These are phyloP conservation scores for Junonia oenone DNA, from an alignment of 2,888 invertebrate genomes.

Conservation along the genomic window DNA sequence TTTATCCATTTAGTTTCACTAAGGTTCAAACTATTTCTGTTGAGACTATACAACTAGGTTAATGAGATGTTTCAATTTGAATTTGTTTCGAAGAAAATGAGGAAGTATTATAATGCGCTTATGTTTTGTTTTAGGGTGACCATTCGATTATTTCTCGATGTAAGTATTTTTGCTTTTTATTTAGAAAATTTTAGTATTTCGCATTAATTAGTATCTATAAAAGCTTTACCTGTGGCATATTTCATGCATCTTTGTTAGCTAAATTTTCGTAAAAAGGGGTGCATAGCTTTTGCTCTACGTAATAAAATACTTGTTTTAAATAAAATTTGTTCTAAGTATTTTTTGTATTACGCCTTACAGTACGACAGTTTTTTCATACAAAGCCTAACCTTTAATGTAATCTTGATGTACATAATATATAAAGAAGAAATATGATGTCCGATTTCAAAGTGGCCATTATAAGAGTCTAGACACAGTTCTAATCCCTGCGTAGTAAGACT, in stretches of 20 bases:
- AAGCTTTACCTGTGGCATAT: too few species aligned
- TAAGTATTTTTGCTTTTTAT: too few species aligned
- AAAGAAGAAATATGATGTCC: neutral
- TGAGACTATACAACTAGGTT: slow-evolving; percentile 15
- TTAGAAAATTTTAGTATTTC: too few species aligned
- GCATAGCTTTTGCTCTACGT: too few species aligned
- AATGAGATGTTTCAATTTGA: slow-evolving; percentile 17
- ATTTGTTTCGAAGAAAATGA: slow-evolving; percentile 16
- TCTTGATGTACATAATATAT: neutral
- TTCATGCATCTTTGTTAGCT: too few species aligned
- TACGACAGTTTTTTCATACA: too few species aligned
- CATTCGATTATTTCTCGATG: neutral
- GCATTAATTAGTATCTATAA: too few species aligned
- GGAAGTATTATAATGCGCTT: neutral
- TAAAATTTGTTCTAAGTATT: too few species aligned
- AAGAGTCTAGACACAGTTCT: neutral
- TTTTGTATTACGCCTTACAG: too few species aligned
- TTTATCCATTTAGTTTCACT: slow-evolving; percentile 31
- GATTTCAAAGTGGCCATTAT: neutral
- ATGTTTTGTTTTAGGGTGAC: neutral
- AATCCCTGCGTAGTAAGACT: neutral
- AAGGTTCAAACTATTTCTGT: slow-evolving; percentile 19
- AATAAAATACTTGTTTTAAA: too few species aligned
- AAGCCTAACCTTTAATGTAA: neutral
- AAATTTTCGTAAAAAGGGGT: too few species aligned